Base-by-base conservation (phyloP, 2,113 vertebrate genomes). In the Mungos mungo region DNA sequence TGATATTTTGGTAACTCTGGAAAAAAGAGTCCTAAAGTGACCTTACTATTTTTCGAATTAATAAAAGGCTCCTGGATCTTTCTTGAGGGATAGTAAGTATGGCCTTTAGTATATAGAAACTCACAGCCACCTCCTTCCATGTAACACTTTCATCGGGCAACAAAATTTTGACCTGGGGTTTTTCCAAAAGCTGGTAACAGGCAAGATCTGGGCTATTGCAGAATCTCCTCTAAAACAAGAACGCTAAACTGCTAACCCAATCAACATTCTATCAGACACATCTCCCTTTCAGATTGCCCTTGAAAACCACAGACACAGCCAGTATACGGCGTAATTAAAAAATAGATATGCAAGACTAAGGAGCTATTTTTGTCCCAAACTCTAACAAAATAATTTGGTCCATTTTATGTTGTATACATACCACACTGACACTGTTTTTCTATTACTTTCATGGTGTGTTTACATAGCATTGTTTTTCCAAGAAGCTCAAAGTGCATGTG, bases 391-490 rank as follows among this genome's bases (percentile, higher is more conserved):
- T 82, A 82, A 90, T 72, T 94, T 93, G n/a, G 8, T 81, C 77
- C 63, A 47, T 89, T 95, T 98, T 94, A 63, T 94, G 38, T 65
- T 93, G 93, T 88, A 47, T 95, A 94, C 95, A 93, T 95, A 97
- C 45, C 85, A 97, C 66, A 88, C 38, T 79, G 95, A 92, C 88
- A 94, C 13, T 93, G 68, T 92, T 92, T 96, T 90, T 72, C 91
- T 83, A 80, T 79, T 65, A 63, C 31, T 88, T 96, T 86, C 89
- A 47, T 65, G 79, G 52, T 81, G 71, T 85, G 45, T 94, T 97
- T 88, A 95, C 11, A 86, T 72, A 76, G 50, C 45, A 89, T 45
- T 10, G 1, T 79, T 93, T 94, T 93, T 41, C 72, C 68, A 88
- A 77, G 79, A 60, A 83, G 15, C 60, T 87, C 57, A 31, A 50